Base-by-base conservation (phyloP, 2,888 invertebrate genomes). In the Alcis repandata region DNA sequence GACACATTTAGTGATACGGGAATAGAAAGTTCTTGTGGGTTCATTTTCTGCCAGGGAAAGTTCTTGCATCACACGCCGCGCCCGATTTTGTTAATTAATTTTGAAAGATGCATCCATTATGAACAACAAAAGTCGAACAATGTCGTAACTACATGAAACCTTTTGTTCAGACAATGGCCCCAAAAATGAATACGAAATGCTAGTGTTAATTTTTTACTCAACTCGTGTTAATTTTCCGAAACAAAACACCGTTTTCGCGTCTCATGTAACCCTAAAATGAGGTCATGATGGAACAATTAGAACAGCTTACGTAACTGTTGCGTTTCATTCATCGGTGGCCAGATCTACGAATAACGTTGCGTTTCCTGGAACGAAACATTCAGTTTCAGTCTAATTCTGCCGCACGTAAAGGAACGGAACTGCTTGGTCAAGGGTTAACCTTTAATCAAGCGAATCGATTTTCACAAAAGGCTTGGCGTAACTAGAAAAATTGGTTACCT, bases 181-280 rank as follows among this genome's bases (percentile, higher is more conserved):
- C 20, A 38, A 2, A 40, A 59, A 27, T 38, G 40, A 27, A 48
- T 27, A 10, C 46, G 57, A 49, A 59, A 59, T 45, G 46, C 46
- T 46, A 17, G 49, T 40, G 58, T 40, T 49, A 46, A 61, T 53
- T 61, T 19, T 27, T 48, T 60, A 36, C 60, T 20, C 60, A 60
- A 53, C 33, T 33, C 36, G 17, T 27, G 52, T 53, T 52, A 45
- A 52, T 52, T 60, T 45, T 13, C 41, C 17, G 48, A 59, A 64
- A 59, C 59, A 38, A 32, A 49, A 60, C 59, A 58, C 45, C 43
- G 9, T 43, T 57, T 56, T 51, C 54, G 20, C 27, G 48, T 54
- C 33, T 64, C 59, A 32, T 60, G 51, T 60, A 59, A 51, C 56
- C 56, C 45, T 51, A 60, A 65, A 60, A 59, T 32, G 54, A 49